Evolutionary conservation across 2,113 vertebrate species (phyloP), one percentile per base, ranked within the genome.

Genomic region (Brachyistius frenatus): DNA sequence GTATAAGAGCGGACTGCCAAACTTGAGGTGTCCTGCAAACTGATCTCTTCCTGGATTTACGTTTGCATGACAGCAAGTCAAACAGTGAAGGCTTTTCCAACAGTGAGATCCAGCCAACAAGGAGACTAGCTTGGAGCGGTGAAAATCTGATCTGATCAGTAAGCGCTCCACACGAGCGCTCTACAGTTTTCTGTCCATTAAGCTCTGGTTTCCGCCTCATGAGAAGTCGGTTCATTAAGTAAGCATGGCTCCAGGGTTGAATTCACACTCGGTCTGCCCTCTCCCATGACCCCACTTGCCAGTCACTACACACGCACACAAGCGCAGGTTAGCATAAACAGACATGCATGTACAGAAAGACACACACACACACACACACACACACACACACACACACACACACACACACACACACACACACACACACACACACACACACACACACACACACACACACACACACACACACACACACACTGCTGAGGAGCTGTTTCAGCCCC

Each of bases 261-360:
- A 78, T 92, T 92, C 88, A 83, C 91, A 89, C 91, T 89, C 44
- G 0, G 39, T 55, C 55, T 93, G 86, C 91, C 89, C 89, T 93
- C 90, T 93, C 90, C 89, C 91, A 93, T 93, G 91, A 93, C 91
- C 91, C 71, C 52, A 52, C 79, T 88, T 82, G 74, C 88, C 57
- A 84, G 85, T 86, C 86, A 44, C 57, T 11, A 56, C 71, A 15
- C 47, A 56, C 33, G 60, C 53, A 70, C 61, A 62, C 35, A 78
- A 9, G 7, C 76, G 55, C 11, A 52, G 7, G 44, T 46, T 46
- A 46, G 44, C 52, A 3, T 49, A 60, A 16, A 41, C 37, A n/a
- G 36, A 55, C 32, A n/a, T 37, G 49, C 32, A 46, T 30, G n/a
- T 15, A 16, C 49, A 16, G 15, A 63, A n/a, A 52, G n/a, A 76